phyloP scores from a whole-genome alignment of 2,113 vertebrate genomes.

The Puntigrus tetrazona region DNA sequence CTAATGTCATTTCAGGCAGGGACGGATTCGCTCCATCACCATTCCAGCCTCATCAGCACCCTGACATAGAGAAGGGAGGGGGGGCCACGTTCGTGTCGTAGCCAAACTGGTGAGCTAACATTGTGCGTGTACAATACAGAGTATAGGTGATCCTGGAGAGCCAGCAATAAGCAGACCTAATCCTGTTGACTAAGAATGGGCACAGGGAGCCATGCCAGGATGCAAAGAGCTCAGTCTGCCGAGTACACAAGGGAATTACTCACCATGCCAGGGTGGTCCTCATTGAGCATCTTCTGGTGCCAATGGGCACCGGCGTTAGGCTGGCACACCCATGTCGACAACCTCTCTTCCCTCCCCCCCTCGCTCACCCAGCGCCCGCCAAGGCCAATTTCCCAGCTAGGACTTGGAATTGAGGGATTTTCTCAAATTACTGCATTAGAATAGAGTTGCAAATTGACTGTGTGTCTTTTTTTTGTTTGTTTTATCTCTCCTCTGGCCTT shows the following conservation, averaged over 20 bases:
- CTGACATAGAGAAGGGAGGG: slow-evolving; percentile 44
- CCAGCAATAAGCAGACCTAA: slow-evolving; percentile 66
- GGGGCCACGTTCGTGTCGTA: slow-evolving; percentile 54
- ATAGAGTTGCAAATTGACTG: slow-evolving; percentile 55
- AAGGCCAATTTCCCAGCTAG: slow-evolving; percentile 51
- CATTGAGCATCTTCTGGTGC: slow-evolving; percentile 65
- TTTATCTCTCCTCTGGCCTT: slow-evolving; percentile 17
- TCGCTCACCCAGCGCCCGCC: slow-evolving; percentile 27
- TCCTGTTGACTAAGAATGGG: slow-evolving; percentile 76
- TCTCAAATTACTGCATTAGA: slow-evolving; percentile 54
- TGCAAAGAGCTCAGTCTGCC: slow-evolving; percentile 64
- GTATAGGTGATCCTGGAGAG: slow-evolving; percentile 67
- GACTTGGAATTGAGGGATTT: slow-evolving; percentile 55
- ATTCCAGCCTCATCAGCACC: slow-evolving; percentile 58
- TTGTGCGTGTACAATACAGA: slow-evolving; percentile 71
- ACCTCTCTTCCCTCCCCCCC: slow-evolving; percentile 36
- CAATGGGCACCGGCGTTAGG: slow-evolving; percentile 62
- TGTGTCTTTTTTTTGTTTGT: slow-evolving; percentile 45
- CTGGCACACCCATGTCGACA: slow-evolving; percentile 59
- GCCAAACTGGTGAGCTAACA: slow-evolving; percentile 73
- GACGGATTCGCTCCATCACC: slow-evolving; percentile 59
- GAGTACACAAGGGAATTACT: slow-evolving; percentile 72
- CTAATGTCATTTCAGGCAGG: slow-evolving; percentile 60
- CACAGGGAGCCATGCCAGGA: slow-evolving; percentile 74
- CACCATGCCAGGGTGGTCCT: slow-evolving; percentile 65